Percentiles rank a stretch among this genome's conserved stretches.
Evolutionary conservation across 2,888 invertebrate species (phyloP).

Genomic region (Eupelmus urozonus): DNA sequence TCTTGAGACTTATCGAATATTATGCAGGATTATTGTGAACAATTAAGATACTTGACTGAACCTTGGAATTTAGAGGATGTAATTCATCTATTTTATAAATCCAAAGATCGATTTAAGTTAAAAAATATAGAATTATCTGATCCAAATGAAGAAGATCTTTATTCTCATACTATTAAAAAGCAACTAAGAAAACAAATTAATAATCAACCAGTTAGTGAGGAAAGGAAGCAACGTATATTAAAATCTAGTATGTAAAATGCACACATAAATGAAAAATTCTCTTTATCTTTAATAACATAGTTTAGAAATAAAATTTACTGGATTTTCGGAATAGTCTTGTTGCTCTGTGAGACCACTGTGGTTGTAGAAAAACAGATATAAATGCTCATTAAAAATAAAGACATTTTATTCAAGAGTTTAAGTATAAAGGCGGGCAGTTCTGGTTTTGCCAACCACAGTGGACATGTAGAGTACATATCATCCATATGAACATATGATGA

Average conservation of each 20-base stretch:
- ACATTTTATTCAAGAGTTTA: too few species aligned
- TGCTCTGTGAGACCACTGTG: too few species aligned
- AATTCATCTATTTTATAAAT: constrained; percentile 48
- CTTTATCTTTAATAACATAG: too few species aligned
- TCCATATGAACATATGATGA: too few species aligned
- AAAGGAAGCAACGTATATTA: constrained; percentile 46
- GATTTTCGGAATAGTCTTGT: too few species aligned
- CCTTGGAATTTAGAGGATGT: constrained; percentile 44
- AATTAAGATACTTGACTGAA: constrained; percentile 44
- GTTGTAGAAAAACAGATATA: too few species aligned
- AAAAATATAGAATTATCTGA: background rate
- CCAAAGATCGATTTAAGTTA: constrained; percentile 41
- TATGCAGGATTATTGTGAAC: constrained; percentile 52
- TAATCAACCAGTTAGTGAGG: constrained; percentile 38
- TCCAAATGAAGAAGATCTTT: constrained; percentile 38
- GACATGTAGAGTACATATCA: too few species aligned
- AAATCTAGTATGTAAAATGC: constrained; percentile 10
- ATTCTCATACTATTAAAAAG: constrained; percentile 51
- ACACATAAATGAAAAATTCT: background rate
- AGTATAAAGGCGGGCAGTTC: too few species aligned
- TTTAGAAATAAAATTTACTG: too few species aligned
- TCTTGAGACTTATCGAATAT: background rate
- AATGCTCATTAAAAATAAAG: too few species aligned
- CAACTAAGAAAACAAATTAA: constrained; percentile 56
- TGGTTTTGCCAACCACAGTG: too few species aligned